Base-by-base conservation (phyloP, 2,797 vertebrate species). In the Philypnodon macrostomus region DNA sequence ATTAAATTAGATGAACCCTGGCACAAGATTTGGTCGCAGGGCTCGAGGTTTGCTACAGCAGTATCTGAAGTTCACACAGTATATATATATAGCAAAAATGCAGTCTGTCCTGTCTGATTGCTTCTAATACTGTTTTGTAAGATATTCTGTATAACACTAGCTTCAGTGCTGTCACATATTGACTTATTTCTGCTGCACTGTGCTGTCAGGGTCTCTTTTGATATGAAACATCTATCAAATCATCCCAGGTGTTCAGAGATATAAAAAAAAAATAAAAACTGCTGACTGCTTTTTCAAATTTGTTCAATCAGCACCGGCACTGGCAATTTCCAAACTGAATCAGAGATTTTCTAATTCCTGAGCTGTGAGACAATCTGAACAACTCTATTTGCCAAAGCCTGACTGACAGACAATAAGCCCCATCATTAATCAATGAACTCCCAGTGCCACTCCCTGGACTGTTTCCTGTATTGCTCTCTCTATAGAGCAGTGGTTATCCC, bases 381-480 rank as follows among this genome's bases (percentile, higher is more conserved):
- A 24, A 38, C 53, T 64, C 58, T 18, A 46, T 80, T 57, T 52
- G 68, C 53, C 52, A 15, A 38, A 30, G 1, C 18, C 30, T 79
- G 79, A 85, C 62, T 72, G 72, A 80, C 70, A 32, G 46, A 68
- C 56, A 76, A 76, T 42, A 49, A 65, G 17, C 33, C 41, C 47
- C 2, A 23, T 74, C 53, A 73, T 72, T 63, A 54, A 57, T 72
- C 63, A 63, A 6, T 34, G 17, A 48, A 27, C 44, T 73, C 69
- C 44, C 41, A 33, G 16, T 47, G 18, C 45, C 29, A 7, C 39
- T 7, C 21, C 59, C 52, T n/a, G n/a, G n/a, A n/a, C 24, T 4
- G 49, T 76, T 70, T 62, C 32, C 49, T 6, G 10, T 52, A 33
- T 50, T 56, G 19, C 46, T 46, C 47, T 41, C 45, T 39, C 35